These are phyloP conservation scores for Arothron firmamentum DNA, from an alignment of 2,113 vertebrate species.

Conservation along the genomic window DNA sequence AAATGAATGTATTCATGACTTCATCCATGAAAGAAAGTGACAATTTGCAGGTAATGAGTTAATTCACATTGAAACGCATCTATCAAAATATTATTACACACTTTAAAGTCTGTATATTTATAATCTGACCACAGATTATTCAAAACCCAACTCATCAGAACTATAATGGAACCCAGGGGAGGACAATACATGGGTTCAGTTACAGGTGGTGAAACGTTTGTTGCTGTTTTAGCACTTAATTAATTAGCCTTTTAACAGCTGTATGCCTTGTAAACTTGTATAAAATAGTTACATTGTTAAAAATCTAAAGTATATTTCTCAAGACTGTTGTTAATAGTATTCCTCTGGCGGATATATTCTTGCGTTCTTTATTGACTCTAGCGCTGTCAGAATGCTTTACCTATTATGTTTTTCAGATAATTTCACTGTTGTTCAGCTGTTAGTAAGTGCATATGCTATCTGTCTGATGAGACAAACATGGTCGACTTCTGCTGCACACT, in stretches of 20 bases:
- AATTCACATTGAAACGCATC: too few relatives aligned
- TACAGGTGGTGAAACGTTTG: conserved; percentile 6
- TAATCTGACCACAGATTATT: too few relatives aligned
- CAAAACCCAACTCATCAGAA: too few relatives aligned
- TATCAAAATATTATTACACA: too few relatives aligned
- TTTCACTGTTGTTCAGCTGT: conserved; percentile 9
- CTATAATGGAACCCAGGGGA: too few relatives aligned
- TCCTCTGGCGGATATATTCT: conserved; percentile 15
- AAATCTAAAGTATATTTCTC: conserved; percentile 33
- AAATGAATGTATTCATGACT: too few relatives aligned
- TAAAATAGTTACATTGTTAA: conserved; percentile 32
- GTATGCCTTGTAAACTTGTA: conserved; percentile 52
- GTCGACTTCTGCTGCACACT: conserved; percentile 17
- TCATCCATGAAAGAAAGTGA: too few relatives aligned
- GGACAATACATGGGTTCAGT: conserved; percentile 4
- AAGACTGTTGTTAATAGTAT: conserved; percentile 22
- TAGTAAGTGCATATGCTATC: conserved; percentile 23
- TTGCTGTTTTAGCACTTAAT: conserved; percentile 26
- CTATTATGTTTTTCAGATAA: conserved; percentile 26
- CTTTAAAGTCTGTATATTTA: too few relatives aligned
- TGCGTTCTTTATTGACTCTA: conserved; percentile 18
- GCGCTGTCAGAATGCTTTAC: conserved; percentile 30
- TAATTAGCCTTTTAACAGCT: conserved; percentile 23
- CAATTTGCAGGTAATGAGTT: too few relatives aligned
- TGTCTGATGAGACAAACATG: conserved; percentile 9